Conservation (phyloP, 1,140 invertebrate genomes). For the Drosophila sucinea region DNA sequence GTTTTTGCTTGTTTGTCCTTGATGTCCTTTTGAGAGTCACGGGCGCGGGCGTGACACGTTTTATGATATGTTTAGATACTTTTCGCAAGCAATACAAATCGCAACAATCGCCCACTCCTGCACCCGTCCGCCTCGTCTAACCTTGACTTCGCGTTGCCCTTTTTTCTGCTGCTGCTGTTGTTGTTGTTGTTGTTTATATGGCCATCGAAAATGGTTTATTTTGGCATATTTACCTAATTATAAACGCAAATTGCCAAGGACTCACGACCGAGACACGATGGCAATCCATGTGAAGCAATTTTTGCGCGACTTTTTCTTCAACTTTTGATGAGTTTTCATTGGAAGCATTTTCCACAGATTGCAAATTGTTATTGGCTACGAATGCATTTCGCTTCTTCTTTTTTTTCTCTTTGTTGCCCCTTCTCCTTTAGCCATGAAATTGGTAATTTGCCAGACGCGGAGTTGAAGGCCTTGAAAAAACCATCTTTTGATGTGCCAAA, state of each 20-base stretch:
- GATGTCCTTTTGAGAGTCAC: conserved; percentile 33
- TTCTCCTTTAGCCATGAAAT: conserved; percentile 50
- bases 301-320: conserved; percentile 65
- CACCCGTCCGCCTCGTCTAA: conserved; percentile 63
- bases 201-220: conserved; percentile 18
- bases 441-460: conserved; percentile 42
- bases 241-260: conserved; percentile 60
- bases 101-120: conserved; percentile 54
- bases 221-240: conserved; percentile 71
- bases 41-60: conserved; percentile 72
- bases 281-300: conserved; percentile 49
- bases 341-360: conserved; percentile 52
- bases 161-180: conserved; percentile 17
- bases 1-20: conserved; percentile 49
- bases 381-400: not conserved
- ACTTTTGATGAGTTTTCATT: conserved; percentile 46
- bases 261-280: not conserved
- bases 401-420: not conserved
- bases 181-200: not conserved
- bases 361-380: conserved; percentile 48
- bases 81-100: conserved; percentile 77
- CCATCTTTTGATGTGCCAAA: conserved; percentile 20
- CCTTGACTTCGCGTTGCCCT: conserved; percentile 70
- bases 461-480: conserved; percentile 41
- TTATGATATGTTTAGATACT: conserved; percentile 80